Evolutionary conservation across 2,888 invertebrate genomes (phyloP), one percentile per base, ranked within the genome.

Genomic region (Caenorhabditis virilis): DNA sequence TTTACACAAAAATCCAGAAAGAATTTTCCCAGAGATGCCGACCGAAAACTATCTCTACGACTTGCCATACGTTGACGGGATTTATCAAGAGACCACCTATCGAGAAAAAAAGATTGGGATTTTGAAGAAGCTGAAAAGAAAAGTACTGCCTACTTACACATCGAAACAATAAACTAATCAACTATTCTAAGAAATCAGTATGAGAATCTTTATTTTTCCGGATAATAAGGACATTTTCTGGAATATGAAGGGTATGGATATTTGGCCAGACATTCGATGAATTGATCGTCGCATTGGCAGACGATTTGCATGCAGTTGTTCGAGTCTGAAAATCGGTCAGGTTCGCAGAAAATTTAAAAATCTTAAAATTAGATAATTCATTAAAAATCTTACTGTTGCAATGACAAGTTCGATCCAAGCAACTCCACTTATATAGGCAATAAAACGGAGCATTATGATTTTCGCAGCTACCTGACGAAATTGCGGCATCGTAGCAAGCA

Each of bases 351-450:
- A n/a, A n/a, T n/a, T n/a, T n/a, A n/a, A n/a, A n/a, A n/a, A n/a
- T n/a, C n/a, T n/a, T n/a, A n/a, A 47, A 47, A 4, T 30, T 30
- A 30, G 7, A 30, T 30, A 13, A 9, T 6, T 30, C 6, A 30
- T 30, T 30, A 9, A 30, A 30, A 30, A 30, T 36, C 50, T 56
- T 22, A 65, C 65, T 47, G 22, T 33, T 35, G 43, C 65, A 65
- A 0, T 45, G 16, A 5, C 35, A 46, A 11, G 47, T 15, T 16
- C 38, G 27, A 9, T 42, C 36, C 4, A 54, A 26, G 33, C 65
- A 65, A 26, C 57, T 23, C 65, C 65, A 65, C 22, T 52, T 56
- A 36, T 65, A 65, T 7, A 56, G 41, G 25, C 65, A 65, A 23
- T 49, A 65, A 26, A 49, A 65, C 27, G 65, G 65, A 22, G 60